These are phyloP conservation scores for Philonicus albiceps DNA, from an alignment of 2,888 invertebrate species.

Conservation along the genomic window DNA sequence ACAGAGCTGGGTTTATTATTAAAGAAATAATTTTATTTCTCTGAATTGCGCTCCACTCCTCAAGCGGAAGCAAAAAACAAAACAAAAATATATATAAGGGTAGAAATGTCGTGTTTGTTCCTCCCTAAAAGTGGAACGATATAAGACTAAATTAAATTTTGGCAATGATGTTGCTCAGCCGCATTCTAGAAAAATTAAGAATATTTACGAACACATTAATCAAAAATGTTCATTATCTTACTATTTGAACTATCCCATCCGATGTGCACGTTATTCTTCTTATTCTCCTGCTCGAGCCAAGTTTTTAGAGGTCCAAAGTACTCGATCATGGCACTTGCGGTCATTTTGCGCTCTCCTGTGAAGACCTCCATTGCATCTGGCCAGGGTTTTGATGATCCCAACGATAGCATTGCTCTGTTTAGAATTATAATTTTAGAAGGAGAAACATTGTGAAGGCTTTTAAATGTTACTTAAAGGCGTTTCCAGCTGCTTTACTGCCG, in stretches of 20 bases:
- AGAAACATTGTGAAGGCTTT: not conserved
- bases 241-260: constrained; percentile 68
- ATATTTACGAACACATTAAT: not conserved
- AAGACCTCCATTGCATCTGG: constrained; percentile 84
- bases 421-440: not conserved
- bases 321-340: constrained; percentile 77
- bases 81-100: not conserved
- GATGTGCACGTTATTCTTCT: constrained; percentile 70
- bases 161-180: not conserved
- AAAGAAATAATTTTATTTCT: not conserved
- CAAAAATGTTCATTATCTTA: constrained; percentile 51
- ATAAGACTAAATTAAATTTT: not conserved
- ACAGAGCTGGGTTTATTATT: not conserved
- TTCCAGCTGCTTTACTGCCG: constrained; percentile 79
- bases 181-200: not conserved
- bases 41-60: not conserved
- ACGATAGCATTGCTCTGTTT: constrained; percentile 71
- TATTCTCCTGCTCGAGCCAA: constrained; percentile 78
- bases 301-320: constrained; percentile 81
- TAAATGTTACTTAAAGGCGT: constrained; percentile 68
- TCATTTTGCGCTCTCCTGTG: constrained; percentile 79
- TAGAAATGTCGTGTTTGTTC: not conserved
- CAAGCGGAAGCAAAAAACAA: not conserved
- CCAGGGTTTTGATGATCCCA: constrained; percentile 81
- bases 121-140: not conserved